Percentiles rank a stretch among this genome's conserved stretches.
Conservation (phyloP, 2,797 vertebrate species). For the Danio jaintianensis region DNA sequence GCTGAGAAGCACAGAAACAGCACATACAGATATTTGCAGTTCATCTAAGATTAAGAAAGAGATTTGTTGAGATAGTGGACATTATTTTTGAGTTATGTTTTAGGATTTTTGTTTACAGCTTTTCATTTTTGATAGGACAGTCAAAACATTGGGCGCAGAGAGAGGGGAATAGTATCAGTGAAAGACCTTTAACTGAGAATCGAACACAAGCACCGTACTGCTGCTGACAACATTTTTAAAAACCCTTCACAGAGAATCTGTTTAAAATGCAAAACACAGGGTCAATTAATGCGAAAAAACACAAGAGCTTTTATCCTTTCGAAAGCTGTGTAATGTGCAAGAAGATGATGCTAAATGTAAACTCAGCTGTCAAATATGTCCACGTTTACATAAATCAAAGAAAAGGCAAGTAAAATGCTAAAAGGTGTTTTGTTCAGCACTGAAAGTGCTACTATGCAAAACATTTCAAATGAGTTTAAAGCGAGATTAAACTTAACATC, state of each 20-base stretch:
- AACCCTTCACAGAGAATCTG: not conserved
- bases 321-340: not conserved
- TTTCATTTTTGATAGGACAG: too few species aligned
- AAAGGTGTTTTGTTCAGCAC: not conserved
- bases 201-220: too few species aligned
- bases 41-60: not conserved
- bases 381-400: not conserved
- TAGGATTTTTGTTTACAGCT: too few species aligned
- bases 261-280: not conserved
- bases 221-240: not conserved
- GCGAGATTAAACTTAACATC: not conserved
- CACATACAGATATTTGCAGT: slow-evolving; percentile 21
- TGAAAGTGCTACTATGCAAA: not conserved
- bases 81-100: too few species aligned
- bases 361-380: not conserved
- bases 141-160: too few species aligned
- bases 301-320: not conserved
- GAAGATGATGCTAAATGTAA: not conserved
- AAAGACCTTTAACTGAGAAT: too few species aligned
- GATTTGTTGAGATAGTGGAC: not conserved
- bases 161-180: too few species aligned
- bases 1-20: slow-evolving; percentile 16
- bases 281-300: not conserved
- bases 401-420: not conserved
- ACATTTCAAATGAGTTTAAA: not conserved